phyloP scores from a whole-genome alignment of 2,113 vertebrate genomes.

The Semicossyphus pulcher region DNA sequence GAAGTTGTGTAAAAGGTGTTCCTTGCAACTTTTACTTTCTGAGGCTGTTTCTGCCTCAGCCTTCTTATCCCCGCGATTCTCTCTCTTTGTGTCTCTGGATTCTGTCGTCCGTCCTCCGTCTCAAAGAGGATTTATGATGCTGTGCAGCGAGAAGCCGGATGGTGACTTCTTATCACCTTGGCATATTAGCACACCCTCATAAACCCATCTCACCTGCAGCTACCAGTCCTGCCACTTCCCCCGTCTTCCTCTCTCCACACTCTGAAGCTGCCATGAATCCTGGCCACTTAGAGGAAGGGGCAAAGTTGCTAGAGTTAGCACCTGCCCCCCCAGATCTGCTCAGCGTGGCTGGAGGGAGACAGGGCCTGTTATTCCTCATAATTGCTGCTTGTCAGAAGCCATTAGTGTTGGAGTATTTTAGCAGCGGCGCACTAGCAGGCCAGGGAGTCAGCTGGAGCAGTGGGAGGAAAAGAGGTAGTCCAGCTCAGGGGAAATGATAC shows the following conservation, averaged over 20 bases:
- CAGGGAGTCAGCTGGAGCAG: slow-evolving; percentile 62
- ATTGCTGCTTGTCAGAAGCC: slow-evolving; percentile 80
- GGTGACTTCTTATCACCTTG: slow-evolving; percentile 33
- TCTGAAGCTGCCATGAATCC: slow-evolving; percentile 42
- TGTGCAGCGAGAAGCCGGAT: slow-evolving; percentile 11
- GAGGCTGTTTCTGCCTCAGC: background rate
- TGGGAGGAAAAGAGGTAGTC: slow-evolving; percentile 51
- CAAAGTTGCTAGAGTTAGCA: slow-evolving; percentile 41
- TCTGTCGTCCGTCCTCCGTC: slow-evolving; percentile 3
- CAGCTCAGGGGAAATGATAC: slow-evolving; percentile 47
- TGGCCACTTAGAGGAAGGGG: slow-evolving; percentile 21
- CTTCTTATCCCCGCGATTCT: background rate
- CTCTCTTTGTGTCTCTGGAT: slow-evolving; percentile 2
- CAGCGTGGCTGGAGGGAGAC: slow-evolving; percentile 35
- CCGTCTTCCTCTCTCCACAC: slow-evolving; percentile 2
- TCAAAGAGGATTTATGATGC: slow-evolving; percentile 26
- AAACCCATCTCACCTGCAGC: slow-evolving; percentile 38
- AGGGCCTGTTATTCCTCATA: slow-evolving; percentile 76
- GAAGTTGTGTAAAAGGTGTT: background rate
- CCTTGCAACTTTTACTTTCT: background rate
- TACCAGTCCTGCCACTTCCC: slow-evolving; percentile 6
- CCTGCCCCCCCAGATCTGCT: slow-evolving; percentile 44
- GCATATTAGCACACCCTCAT: slow-evolving; percentile 23
- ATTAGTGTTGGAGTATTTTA: slow-evolving; percentile 75
- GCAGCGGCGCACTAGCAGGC: slow-evolving; percentile 27